phyloP scores from a whole-genome alignment of 2,113 vertebrate genomes.

The Chiloscyllium plagiosum region DNA sequence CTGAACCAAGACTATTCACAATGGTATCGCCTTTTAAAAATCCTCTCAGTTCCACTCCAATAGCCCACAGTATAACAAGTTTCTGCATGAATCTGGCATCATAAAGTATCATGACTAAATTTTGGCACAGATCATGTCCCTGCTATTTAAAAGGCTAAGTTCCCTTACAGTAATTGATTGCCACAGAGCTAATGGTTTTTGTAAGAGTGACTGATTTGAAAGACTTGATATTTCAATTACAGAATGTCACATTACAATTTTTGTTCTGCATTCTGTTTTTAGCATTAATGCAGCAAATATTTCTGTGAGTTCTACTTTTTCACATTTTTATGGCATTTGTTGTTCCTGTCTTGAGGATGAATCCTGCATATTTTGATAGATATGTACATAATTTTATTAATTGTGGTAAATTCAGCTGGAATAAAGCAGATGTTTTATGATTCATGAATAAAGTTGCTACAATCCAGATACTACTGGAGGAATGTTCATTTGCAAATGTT shows the following conservation, averaged over 20 bases:
- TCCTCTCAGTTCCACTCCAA: background rate
- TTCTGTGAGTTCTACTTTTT: background rate
- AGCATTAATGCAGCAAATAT: background rate
- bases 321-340: background rate
- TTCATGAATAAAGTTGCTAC: background rate
- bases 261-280: background rate
- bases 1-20: background rate
- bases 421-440: background rate
- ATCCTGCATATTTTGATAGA: background rate
- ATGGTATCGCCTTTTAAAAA: background rate
- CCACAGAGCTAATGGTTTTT: background rate
- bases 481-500: background rate
- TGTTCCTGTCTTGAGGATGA: background rate
- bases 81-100: background rate
- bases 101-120: background rate
- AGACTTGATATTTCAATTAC: background rate
- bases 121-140: background rate
- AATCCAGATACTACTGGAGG: no score
- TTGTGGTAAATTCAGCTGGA: background rate
- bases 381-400: background rate
- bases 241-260: background rate
- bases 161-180: background rate
- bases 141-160: background rate
- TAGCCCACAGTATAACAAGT: background rate
- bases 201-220: background rate